These are phyloP conservation scores for Sebastes kiyomatsui DNA, from an alignment of 2,797 vertebrate species.

Conservation along the genomic window DNA sequence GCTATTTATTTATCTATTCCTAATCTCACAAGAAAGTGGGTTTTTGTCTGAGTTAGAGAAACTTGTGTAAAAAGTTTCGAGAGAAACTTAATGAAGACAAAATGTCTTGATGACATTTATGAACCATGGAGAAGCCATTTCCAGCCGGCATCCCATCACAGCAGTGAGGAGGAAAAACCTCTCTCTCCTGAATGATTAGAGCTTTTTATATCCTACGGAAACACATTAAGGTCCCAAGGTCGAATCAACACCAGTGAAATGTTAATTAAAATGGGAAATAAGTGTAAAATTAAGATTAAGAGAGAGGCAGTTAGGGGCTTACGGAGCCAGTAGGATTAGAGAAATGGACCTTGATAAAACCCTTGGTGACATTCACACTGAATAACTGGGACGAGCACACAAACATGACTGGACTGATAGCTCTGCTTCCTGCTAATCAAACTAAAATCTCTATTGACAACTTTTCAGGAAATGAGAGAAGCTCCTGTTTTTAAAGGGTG, in stretches of 20 bases:
- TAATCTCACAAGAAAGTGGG: neutral
- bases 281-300: conserved; percentile 6
- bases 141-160: neutral
- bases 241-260: neutral
- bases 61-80: neutral
- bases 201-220: conserved; percentile 15
- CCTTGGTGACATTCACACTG: conserved; percentile 2
- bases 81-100: neutral
- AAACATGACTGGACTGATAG: neutral
- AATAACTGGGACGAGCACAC: neutral
- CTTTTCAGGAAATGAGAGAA: neutral
- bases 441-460: neutral
- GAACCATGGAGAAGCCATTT: neutral
- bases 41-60: neutral
- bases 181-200: neutral
- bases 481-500: neutral
- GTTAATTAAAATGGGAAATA: conserved; percentile 7
- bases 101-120: conserved; percentile 2
- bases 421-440: neutral
- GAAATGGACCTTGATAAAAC: conserved; percentile 10
- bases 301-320: conserved; percentile 3
- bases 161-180: neutral
- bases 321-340: conserved; percentile 14
- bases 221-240: neutral
- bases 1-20: neutral